Conservation (phyloP, 2,113 vertebrate genomes). For the Ancistrus triradiatus region DNA sequence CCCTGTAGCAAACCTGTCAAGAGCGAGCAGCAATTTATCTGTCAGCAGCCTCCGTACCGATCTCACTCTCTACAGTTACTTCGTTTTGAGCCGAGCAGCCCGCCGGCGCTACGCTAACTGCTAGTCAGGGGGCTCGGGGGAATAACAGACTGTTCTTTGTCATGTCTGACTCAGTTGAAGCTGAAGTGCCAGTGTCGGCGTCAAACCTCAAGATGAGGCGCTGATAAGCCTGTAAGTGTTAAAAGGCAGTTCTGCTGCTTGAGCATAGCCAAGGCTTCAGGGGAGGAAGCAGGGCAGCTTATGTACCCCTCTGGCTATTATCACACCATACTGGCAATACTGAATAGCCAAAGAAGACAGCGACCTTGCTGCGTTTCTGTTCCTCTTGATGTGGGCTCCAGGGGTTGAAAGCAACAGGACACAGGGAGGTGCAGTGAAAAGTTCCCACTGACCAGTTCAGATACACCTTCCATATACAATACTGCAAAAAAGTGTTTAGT, state of each 20-base stretch:
- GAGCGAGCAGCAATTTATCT: constrained; percentile 70
- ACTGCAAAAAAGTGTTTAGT: too few species aligned
- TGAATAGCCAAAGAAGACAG: too few species aligned
- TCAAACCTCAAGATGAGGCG: constrained; percentile 22
- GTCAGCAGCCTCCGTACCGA: constrained; percentile 63
- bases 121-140: constrained; percentile 10
- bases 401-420: too few species aligned
- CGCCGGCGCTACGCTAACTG: constrained; percentile 27
- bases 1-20: constrained; percentile 42
- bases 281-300: too few species aligned
- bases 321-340: too few species aligned
- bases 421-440: too few species aligned
- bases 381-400: too few species aligned
- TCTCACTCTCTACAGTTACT: constrained; percentile 28
- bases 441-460: too few species aligned
- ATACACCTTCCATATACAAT: too few species aligned
- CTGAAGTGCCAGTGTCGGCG: constrained; percentile 21
- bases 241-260: constrained; percentile 9
- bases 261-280: neutral
- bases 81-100: constrained; percentile 55
- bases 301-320: too few species aligned
- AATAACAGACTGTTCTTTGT: constrained; percentile 34
- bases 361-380: too few species aligned
- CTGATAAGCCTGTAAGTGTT: constrained; percentile 24
- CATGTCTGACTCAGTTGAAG: constrained; percentile 23